Evolutionary conservation across 1,140 invertebrate species (phyloP), one percentile per base, ranked within the genome.

Genomic region (Eciton burchellii): DNA sequence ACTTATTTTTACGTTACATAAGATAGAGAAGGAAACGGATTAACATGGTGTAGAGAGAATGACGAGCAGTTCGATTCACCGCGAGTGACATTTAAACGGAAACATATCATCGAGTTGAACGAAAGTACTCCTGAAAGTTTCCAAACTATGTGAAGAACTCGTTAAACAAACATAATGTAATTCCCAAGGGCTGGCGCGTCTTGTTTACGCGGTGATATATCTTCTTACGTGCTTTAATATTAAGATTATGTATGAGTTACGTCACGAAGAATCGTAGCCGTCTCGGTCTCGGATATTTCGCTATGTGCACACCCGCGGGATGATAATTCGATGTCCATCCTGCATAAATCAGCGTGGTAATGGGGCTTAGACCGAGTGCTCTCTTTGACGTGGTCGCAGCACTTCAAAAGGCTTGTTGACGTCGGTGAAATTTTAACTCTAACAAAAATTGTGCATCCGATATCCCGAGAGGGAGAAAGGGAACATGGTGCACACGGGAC

Each of bases 401-500:
- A 5, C n/a, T 43, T 56, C n/a, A 29, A 68, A n/a, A 19, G 49
- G n/a, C 11, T 56, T 68, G 24, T 79, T 70, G 24, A 68, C 35
- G 5, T 45, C 43, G 63, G 35, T 56, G 49, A 45, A 12, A 57
- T 21, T 79, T 77, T 43, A n/a, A n/a, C 21, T 35, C 21, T 70
- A 70, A 43, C 49, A 54, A 73, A 72, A 73, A 62, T 3, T 35
- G 57, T 14, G 43, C 52, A 11, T 60, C 29, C 73, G 47, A 81
- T 73, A 71, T 5, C 41, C 8, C n/a, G 9, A 59, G n/a, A n/a
- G n/a, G n/a, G n/a, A 47, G 29, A 74, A 60, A 52, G 57, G 62
- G 57, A 84, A 59, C 71, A 90, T 91, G 89, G 87, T 90, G 43
- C 85, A 90, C 29, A 88, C 82, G 87, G 88, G 89, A 70, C 71